Percentiles rank a stretch among this genome's conserved stretches.
These are phyloP conservation scores for Ursus arctos DNA, from an alignment of 2,113 vertebrate species.

Conservation along the genomic window DNA sequence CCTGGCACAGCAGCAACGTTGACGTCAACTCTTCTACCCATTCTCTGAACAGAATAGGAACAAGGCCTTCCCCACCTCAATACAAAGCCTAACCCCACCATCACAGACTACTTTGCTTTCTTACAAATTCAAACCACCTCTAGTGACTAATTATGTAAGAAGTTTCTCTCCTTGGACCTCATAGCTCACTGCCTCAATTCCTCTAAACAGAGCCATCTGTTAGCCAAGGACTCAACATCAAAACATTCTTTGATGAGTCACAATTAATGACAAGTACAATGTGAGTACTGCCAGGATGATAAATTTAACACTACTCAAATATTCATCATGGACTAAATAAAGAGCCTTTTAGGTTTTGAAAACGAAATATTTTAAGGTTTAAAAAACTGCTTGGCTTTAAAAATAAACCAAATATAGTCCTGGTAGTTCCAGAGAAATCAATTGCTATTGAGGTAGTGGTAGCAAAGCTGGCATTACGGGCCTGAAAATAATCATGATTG, in stretches of 20 bases:
- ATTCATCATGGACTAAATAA: slow-evolving; percentile 80
- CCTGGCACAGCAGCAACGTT: neutral
- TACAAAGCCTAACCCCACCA: neutral
- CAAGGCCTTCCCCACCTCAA: neutral
- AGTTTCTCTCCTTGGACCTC: slow-evolving; percentile 55
- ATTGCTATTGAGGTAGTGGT: slow-evolving; percentile 16
- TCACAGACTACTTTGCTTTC: neutral
- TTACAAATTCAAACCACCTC: slow-evolving; percentile 12
- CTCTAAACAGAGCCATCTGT: slow-evolving; percentile 75
- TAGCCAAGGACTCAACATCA: slow-evolving; percentile 69
- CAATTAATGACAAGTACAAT: slow-evolving; percentile 72
- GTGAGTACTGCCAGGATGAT: slow-evolving; percentile 75
- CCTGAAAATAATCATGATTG: slow-evolving; percentile 58
- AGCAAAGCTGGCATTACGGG: slow-evolving; percentile 38
- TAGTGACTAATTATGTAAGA: slow-evolving; percentile 59
- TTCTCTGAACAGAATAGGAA: neutral
- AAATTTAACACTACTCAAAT: slow-evolving; percentile 80
- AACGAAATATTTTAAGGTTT: slow-evolving; percentile 71
- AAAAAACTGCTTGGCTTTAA: slow-evolving; percentile 66
- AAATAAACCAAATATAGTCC: slow-evolving; percentile 63
- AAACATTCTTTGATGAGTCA: slow-evolving; percentile 79
- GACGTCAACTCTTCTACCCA: neutral
- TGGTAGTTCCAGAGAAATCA: slow-evolving; percentile 58
- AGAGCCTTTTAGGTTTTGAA: slow-evolving; percentile 68
- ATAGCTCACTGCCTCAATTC: slow-evolving; percentile 30